Base-by-base conservation (phyloP, 2,797 vertebrate species). In the Hypotaenidia okinawae region DNA sequence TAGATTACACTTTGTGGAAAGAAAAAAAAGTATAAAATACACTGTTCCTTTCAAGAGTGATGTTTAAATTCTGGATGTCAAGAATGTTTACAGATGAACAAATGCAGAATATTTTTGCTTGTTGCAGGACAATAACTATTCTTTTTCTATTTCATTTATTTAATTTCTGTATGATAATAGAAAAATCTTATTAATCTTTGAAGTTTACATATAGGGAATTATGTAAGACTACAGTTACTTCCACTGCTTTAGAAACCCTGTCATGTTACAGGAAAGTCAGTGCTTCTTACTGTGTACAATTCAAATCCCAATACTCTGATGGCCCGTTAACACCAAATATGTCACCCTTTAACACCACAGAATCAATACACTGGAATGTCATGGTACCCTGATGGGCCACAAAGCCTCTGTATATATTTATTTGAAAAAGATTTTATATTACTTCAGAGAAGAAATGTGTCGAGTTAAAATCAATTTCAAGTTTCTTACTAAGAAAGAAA, bases 341-440 rank as follows among this genome's bases (percentile, higher is more conserved):
- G 95, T 98, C 97, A 97, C 96, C 97, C 94, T 96, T 97, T 95
- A 96, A 96, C 96, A 97, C 82, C 28, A 25, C 90, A 94, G 95
- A 98, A 98, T 98, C 98, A 97, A 98, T 98, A 96, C 49, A 35
- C 89, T 93, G 95, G 94, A 97, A 98, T 97, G 97, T 95, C 98
- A 97, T 95, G 93, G 96, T 96, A 96, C 98, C 97, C 97, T 96
- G 97, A 97, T 97, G 97, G 91, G 95, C 96, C 95, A 98, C 97
- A 98, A 97, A 97, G 91, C 58, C 81, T 91, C 74, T 75, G 35
- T 89, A 90, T 77, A 79, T 79, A 96, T 96, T 96, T 96, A 95
- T 97, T 96, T 97, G 70, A 96, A 94, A 96, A 95, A 91, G 83
- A 95, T 94, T 96, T 97, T 93, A 77, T 95, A 95, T 85, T 96